phyloP scores from a whole-genome alignment of 2,888 invertebrate genomes.

The Scrobipalpa atriplicella region DNA sequence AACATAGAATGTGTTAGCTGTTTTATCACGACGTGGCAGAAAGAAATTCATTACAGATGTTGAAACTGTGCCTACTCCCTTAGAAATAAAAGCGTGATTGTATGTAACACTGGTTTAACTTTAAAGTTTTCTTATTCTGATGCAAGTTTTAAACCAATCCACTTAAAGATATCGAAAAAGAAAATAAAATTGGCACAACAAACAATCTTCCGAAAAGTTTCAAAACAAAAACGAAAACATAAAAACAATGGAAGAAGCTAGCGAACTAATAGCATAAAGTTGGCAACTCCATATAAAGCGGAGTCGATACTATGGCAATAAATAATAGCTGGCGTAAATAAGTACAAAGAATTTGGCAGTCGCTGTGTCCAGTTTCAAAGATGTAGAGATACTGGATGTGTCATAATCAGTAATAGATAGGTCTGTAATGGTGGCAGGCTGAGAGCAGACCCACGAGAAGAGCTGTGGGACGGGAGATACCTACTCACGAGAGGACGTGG shows the following conservation, averaged over 20 bases:
- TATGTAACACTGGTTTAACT: too few relatives aligned
- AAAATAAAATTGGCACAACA: conserved; percentile 43
- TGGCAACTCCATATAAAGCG: conserved; percentile 58
- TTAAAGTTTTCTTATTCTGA: background rate
- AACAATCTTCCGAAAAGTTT: conserved; percentile 44
- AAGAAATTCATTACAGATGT: too few relatives aligned
- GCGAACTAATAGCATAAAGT: conserved; percentile 60
- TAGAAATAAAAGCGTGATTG: too few relatives aligned
- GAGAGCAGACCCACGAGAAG: too few relatives aligned
- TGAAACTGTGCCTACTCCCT: too few relatives aligned
- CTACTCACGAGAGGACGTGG: too few relatives aligned
- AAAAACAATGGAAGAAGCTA: conserved; percentile 49
- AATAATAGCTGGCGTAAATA: conserved; percentile 75
- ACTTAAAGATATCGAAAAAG: background rate
- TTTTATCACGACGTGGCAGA: too few relatives aligned
- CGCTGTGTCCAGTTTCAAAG: conserved; percentile 57
- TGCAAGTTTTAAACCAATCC: background rate
- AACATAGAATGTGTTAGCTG: too few relatives aligned
- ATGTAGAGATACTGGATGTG: conserved; percentile 53
- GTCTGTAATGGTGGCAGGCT: too few relatives aligned
- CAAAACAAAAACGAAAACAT: conserved; percentile 57
- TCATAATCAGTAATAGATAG: background rate
- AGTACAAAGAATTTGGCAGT: conserved; percentile 78
- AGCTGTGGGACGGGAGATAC: too few relatives aligned
- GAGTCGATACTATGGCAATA: conserved; percentile 73